Evolutionary conservation across 2,888 invertebrate genomes (phyloP), one percentile per base, ranked within the genome.

Genomic region (Acrobasis repandana): DNA sequence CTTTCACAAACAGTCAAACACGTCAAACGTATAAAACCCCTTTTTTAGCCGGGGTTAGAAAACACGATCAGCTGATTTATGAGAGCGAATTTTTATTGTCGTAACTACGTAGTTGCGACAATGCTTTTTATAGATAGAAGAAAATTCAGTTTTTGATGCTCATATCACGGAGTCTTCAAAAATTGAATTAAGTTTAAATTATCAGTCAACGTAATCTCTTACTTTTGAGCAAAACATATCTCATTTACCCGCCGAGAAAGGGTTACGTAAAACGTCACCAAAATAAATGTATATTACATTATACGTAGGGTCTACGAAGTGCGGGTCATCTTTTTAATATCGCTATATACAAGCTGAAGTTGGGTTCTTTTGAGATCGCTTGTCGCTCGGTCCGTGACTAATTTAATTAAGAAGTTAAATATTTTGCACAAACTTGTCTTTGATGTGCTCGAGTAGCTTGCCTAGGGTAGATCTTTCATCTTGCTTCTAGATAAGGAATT

Each of bases 401-500:
- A 83, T 83, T 83, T 78, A 78, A 83, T 82, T 83, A 82, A 72
- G 73, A 79, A 79, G 75, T 81, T 82, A 76, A 72, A 74, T 79
- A 78, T 78, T 81, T 79, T 77, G 73, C 66, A 59, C 67, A 62
- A 76, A 75, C 67, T 80, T 34, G 65, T 63, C 69, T 67, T 67
- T 68, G 58, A 59, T 57, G 47, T 63, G 54, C 3, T 38, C 62
- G 57, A 46, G 61, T 54, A 33, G 46, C 56, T 62, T 59, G 16
- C 61, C 51, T 63, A 60, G 54, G 51, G 36, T 43, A 59, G 34
- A 34, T 16, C 46, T 58, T 34, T 52, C 16, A 52, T 58, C 61
- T 56, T 62, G 51, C 33, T 52, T 62, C 58, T 58, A 64, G 56
- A 60, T 60, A 50, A 52, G 15, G 33, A 60, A 51, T 33, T 28